Base-by-base conservation (phyloP, 2,797 vertebrate genomes). In the Anabacerthia variegaticeps region DNA sequence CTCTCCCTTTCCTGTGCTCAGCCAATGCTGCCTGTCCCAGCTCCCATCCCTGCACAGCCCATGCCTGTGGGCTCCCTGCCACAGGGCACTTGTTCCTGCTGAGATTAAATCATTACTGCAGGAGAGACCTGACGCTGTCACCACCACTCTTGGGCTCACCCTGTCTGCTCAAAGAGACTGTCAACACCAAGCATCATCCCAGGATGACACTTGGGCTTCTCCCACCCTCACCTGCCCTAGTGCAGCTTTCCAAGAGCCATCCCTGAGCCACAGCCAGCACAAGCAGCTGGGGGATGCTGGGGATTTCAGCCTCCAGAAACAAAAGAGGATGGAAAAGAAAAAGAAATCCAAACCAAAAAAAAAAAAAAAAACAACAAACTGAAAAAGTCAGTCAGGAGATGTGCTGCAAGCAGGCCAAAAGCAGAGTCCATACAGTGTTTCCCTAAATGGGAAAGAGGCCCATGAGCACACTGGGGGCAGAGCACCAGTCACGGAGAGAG, bases 361-460 rank as follows among this genome's bases (percentile, higher is more conserved):
- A 24, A 48, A 48, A 14, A 27, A 49, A 16, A 49, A 49, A 27
- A 19, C 43, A 10, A 22, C 52, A 32, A 54, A 54, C 28, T 30
- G 39, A 27, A 78, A 52, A 41, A 36, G 14, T 21, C 54, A 37
- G 7, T 0, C 34, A 22, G 43, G 88, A 88, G 84, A 68, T 27
- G 44, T 68, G 30, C 85, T 85, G 80, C 87, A 69, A 77, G 61
- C 71, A 2, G 67, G 67, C 86, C 86, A 89, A 89, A 67, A 77
- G 51, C 86, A 66, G 37, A 28, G 67, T 16, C 79, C 48, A 13
- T 59, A 23, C 91, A 81, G 65, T 0, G 0, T 46, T 94, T 90
- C 94, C 94, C 93, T 94, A 92, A 93, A 95, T 92, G 82, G 92
- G 84, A 93, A 94, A 89, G 84, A 52, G 62, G 48, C 77, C 62